phyloP scores from a whole-genome alignment of 2,888 invertebrate genomes.

The Acholoe squamosa region DNA sequence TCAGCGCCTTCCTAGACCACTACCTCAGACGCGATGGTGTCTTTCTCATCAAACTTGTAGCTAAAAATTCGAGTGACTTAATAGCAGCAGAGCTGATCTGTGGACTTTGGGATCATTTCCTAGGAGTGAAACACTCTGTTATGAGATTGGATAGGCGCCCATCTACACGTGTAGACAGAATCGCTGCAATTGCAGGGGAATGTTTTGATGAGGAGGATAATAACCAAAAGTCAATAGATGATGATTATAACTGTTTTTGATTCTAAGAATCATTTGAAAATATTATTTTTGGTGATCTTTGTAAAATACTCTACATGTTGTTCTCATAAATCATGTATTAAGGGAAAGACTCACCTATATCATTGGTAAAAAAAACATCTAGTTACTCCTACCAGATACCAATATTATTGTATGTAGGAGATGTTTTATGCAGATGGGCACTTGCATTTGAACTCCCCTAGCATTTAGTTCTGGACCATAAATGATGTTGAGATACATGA shows the following conservation, averaged over 20 bases:
- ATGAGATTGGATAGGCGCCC: constrained; percentile 27
- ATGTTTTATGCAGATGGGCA: too few species aligned
- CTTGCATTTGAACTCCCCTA: too few species aligned
- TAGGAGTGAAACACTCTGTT: constrained; percentile 18
- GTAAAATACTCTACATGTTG: too few species aligned
- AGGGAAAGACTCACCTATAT: too few species aligned
- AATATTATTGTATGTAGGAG: too few species aligned
- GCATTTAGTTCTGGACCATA: too few species aligned
- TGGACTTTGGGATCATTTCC: constrained; percentile 65
- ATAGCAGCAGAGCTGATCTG: constrained; percentile 66
- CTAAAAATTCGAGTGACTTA: constrained; percentile 66
- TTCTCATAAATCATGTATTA: too few species aligned
- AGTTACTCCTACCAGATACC: too few species aligned
- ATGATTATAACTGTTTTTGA: neutral
- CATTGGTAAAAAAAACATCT: too few species aligned
- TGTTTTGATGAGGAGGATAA: constrained; percentile 39
- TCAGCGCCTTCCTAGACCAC: constrained; percentile 61
- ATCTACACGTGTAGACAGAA: constrained; percentile 25
- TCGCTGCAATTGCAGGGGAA: constrained; percentile 44
- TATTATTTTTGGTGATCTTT: too few species aligned
- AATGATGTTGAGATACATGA: too few species aligned
- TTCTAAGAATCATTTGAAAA: neutral
- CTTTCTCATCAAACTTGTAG: constrained; percentile 64
- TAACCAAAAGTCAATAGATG: neutral
- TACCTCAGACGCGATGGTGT: constrained; percentile 65